Evolutionary conservation across 2,888 invertebrate genomes (phyloP).

Genomic region (Tetragonisca angustula): DNA sequence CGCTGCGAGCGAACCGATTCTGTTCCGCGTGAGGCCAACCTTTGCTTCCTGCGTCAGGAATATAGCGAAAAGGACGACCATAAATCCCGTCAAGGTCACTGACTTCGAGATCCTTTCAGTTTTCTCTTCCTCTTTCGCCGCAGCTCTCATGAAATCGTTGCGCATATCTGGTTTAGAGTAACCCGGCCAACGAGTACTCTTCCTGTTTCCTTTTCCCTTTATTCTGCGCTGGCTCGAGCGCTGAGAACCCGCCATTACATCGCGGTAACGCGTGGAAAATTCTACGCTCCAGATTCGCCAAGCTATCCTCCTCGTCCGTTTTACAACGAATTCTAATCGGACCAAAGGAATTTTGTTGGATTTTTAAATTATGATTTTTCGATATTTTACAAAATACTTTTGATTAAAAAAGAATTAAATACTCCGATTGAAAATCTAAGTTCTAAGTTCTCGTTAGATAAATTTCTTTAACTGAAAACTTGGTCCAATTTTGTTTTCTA

Average conservation of each 20-base stretch:
- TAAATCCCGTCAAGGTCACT: conserved; percentile 81
- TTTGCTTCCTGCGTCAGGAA: conserved; percentile 76
- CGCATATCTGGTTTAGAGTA: conserved; percentile 73
- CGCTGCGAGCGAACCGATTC: conserved; percentile 77
- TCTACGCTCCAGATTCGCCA: neutral
- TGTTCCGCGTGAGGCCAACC: conserved; percentile 72
- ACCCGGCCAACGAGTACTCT: conserved; percentile 67
- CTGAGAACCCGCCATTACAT: conserved; percentile 21
- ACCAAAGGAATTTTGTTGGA: too few species aligned
- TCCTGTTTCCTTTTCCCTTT: conserved; percentile 57
- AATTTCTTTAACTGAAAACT: too few species aligned
- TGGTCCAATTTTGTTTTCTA: too few species aligned
- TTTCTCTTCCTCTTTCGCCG: conserved; percentile 51
- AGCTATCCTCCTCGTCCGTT: neutral
- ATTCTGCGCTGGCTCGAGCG: conserved; percentile 7
- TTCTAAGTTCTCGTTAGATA: too few species aligned
- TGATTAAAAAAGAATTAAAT: too few species aligned
- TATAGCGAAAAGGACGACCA: conserved; percentile 77
- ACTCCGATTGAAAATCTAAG: too few species aligned
- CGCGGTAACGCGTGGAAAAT: conserved; percentile 18
- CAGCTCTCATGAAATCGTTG: conserved; percentile 65
- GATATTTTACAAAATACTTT: neutral
- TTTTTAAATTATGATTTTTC: rapidly evolving
- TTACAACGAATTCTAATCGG: neutral
- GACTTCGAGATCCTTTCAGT: conserved; percentile 70